Evolutionary conservation across 1,140 invertebrate genomes (phyloP), one percentile per base, ranked within the genome.

Genomic region (Cydia fagiglandana): DNA sequence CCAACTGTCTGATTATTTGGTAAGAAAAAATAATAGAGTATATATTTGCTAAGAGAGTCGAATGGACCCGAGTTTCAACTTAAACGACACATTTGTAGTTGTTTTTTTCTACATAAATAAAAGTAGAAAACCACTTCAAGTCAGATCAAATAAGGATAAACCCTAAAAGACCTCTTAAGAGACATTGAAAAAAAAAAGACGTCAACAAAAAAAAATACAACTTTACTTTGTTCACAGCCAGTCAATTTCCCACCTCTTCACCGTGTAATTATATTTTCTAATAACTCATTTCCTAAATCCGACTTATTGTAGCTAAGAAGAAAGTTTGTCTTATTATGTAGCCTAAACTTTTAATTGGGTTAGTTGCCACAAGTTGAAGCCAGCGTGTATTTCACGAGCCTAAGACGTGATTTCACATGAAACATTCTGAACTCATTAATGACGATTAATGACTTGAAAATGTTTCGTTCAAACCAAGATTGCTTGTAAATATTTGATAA

Each of bases 341-440:
- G 66, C 66, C 24, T 70, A 70, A 70, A 70, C 66, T 70, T 70
- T 70, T 70, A 70, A 70, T 70, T 70, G 38, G 34, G 66, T 70
- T 70, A 70, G 66, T 70, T 70, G 3, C 34, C 38, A 1, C 15
- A 61, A 38, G 13, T 70, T 38, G 66, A 17, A 17, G 30, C 34
- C n/a, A 28, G 66, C 30, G 66, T 41, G 66, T 38, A 38, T 70
- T 68, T 38, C 30, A 30, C 50, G 50, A 53, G 50, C 50, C 20
- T 61, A 41, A 70, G 66, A 17, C 66, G 17, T 28, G 66, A 41
- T 70, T 45, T 41, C 15, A 61, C 20, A 61, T 24, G 56, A 61
- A 61, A 61, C 20, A 61, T 61, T 20, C 17, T 24, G 20, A 24
- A 61, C 20, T 61, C 20, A 61, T 61, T 24, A 20, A 61, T 53